Evolutionary conservation across 1,140 invertebrate species (phyloP).

Genomic region (Drosophila chauvacae): DNA sequence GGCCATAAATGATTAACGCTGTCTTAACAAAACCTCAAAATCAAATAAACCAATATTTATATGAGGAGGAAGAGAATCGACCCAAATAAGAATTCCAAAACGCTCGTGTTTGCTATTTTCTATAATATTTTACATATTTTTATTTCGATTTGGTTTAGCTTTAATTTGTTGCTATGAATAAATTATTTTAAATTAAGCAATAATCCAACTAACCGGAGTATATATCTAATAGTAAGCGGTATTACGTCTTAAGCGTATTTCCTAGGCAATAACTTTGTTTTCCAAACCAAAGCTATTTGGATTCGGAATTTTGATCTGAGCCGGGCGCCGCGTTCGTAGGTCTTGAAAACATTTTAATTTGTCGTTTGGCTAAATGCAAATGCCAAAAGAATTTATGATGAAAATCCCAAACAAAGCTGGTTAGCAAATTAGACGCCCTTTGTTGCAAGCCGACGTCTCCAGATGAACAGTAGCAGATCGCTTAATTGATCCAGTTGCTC

Average conservation of each 20-base stretch:
- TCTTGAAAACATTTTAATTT: slow-evolving; percentile 65
- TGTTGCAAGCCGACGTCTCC: slow-evolving; percentile 57
- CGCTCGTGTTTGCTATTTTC: slow-evolving; percentile 60
- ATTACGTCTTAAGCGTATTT: slow-evolving; percentile 74
- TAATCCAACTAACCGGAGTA: slow-evolving; percentile 79
- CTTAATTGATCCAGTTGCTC: slow-evolving; percentile 59
- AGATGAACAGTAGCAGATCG: slow-evolving; percentile 62
- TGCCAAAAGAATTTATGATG: slow-evolving; percentile 51
- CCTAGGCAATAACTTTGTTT: slow-evolving; percentile 45
- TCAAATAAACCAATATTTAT: slow-evolving; percentile 37
- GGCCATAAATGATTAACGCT: slow-evolving; percentile 71
- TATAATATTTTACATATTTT: slow-evolving; percentile 57
- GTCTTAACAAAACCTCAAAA: slow-evolving; percentile 57
- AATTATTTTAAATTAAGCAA: slow-evolving; percentile 83
- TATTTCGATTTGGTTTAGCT: slow-evolving; percentile 57
- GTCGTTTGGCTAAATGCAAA: slow-evolving; percentile 57
- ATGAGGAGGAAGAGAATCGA: slow-evolving; percentile 1
- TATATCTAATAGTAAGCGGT: slow-evolving; percentile 66
- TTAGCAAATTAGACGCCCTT: slow-evolving; percentile 58
- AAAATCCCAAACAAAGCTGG: slow-evolving; percentile 49
- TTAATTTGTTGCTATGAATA: slow-evolving; percentile 64
- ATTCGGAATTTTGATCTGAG: slow-evolving; percentile 40
- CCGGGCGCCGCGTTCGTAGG: slow-evolving; percentile 36
- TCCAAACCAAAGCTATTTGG: slow-evolving; percentile 39
- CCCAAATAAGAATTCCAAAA: slow-evolving; percentile 25